phyloP scores from a whole-genome alignment of 2,113 vertebrate genomes.

The Anolis carolinensis region DNA sequence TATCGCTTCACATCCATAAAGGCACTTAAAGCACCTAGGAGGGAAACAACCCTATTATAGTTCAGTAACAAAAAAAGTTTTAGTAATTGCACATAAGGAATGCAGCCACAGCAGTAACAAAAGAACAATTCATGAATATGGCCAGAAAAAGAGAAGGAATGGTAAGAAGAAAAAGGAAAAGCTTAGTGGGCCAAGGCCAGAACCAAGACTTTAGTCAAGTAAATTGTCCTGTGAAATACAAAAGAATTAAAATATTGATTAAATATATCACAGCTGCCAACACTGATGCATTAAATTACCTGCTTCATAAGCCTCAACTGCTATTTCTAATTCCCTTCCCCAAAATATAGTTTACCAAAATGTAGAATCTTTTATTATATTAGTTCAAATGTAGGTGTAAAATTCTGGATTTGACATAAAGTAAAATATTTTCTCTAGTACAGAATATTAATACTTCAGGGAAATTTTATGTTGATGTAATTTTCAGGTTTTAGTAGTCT shows the following conservation, averaged over 20 bases:
- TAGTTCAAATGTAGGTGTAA: background rate
- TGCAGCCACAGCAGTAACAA: slow-evolving; percentile 77
- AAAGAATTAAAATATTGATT: slow-evolving; percentile 78
- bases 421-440: background rate
- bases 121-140: slow-evolving; percentile 73
- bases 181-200: slow-evolving; percentile 72
- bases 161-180: slow-evolving; percentile 62
- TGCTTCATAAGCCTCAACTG: slow-evolving; percentile 78
- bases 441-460: background rate
- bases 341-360: slow-evolving; percentile 19
- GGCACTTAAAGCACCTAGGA: slow-evolving; percentile 49
- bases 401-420: background rate
- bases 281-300: slow-evolving; percentile 68
- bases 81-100: slow-evolving; percentile 70
- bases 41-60: slow-evolving; percentile 39
- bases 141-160: slow-evolving; percentile 69
- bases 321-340: background rate
- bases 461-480: background rate
- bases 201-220: slow-evolving; percentile 81
- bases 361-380: too few species aligned
- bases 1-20: slow-evolving; percentile 58
- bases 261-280: slow-evolving; percentile 73
- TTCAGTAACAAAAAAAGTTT: slow-evolving; percentile 59
- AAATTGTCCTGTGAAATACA: slow-evolving; percentile 82
- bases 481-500: background rate